Percentiles rank a stretch among this genome's conserved stretches.
Evolutionary conservation across 1,140 invertebrate genomes (phyloP).

Genomic region (Drosophila ironensis): DNA sequence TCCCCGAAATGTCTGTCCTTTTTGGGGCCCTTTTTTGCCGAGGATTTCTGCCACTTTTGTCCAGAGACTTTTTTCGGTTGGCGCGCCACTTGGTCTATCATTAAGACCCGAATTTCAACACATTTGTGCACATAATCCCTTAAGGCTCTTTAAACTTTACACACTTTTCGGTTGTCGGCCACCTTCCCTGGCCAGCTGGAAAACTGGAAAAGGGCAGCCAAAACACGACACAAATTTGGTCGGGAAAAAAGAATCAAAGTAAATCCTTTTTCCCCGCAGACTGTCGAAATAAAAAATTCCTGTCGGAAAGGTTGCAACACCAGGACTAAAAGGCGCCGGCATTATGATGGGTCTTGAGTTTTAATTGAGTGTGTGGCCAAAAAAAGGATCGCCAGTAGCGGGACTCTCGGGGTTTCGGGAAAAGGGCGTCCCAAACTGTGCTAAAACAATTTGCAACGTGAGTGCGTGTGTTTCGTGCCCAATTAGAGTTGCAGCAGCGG

Average conservation of each 20-base stretch:
- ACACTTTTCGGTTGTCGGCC: constrained; percentile 68
- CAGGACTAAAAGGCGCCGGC: constrained; percentile 71
- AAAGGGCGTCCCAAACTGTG: constrained; percentile 58
- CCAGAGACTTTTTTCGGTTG: constrained; percentile 24
- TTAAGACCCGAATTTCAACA: constrained; percentile 74
- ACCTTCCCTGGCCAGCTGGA: neutral
- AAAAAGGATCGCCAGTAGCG: neutral
- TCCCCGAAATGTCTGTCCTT: constrained; percentile 49
- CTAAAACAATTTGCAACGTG: constrained; percentile 72
- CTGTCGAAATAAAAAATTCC: constrained; percentile 28
- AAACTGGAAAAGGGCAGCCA: constrained; percentile 10
- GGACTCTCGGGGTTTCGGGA: constrained; percentile 8
- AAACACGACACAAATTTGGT: constrained; percentile 43
- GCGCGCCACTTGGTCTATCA: constrained; percentile 41
- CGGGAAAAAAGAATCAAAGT: constrained; percentile 44
- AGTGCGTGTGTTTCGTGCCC: constrained; percentile 53
- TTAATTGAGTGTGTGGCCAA: constrained; percentile 76
- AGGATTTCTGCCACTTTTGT: constrained; percentile 21
- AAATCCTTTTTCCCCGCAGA: constrained; percentile 61
- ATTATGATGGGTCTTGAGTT: constrained; percentile 79
- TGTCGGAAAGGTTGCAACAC: constrained; percentile 68
- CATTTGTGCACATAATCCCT: constrained; percentile 79
- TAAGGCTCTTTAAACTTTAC: constrained; percentile 82
- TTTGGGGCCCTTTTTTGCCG: constrained; percentile 30
- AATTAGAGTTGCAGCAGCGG: constrained; percentile 73